Conservation (phyloP, 2,888 invertebrate genomes). For the Dorcus parallelipipedus region DNA sequence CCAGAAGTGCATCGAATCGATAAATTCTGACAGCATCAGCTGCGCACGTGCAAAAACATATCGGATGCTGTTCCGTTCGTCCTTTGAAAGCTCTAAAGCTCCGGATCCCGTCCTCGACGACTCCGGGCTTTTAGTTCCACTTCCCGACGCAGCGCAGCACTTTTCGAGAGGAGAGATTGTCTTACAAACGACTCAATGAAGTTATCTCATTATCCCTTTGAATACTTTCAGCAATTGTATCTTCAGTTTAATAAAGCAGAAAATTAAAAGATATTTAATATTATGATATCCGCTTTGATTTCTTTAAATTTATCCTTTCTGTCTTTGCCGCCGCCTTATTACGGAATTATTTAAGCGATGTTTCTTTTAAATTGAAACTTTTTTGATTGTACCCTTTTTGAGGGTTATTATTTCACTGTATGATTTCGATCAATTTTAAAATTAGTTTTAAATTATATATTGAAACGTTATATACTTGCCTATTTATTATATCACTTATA, state of each 20-base stretch:
- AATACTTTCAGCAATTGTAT: constrained; percentile 44
- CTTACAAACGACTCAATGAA: constrained; percentile 22
- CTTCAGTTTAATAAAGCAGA: constrained; percentile 41
- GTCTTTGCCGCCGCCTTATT: neutral
- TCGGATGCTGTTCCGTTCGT: neutral
- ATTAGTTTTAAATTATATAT: too few species aligned
- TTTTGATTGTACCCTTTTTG: too few species aligned
- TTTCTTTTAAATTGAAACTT: constrained; percentile 1
- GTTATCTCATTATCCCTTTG: constrained; percentile 45
- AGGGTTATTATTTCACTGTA: too few species aligned
- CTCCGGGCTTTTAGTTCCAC: constrained; percentile 14
- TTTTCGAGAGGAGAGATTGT: constrained; percentile 3
- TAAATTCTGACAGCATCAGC: constrained; percentile 17
- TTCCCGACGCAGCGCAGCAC: constrained; percentile 23
- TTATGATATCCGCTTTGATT: constrained; percentile 38
- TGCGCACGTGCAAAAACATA: constrained; percentile 17
- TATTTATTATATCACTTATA: too few species aligned
- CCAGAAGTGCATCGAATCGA: constrained; percentile 16
- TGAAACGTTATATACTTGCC: too few species aligned
- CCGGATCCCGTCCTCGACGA: neutral
- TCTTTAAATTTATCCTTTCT: constrained; percentile 27
- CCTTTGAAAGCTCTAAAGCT: neutral
- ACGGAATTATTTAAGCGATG: neutral
- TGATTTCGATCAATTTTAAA: too few species aligned
- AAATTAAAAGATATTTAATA: constrained; percentile 45